Evolutionary conservation across 2,888 invertebrate species (phyloP), one percentile per base, ranked within the genome.

Genomic region (Harmothoe impar): DNA sequence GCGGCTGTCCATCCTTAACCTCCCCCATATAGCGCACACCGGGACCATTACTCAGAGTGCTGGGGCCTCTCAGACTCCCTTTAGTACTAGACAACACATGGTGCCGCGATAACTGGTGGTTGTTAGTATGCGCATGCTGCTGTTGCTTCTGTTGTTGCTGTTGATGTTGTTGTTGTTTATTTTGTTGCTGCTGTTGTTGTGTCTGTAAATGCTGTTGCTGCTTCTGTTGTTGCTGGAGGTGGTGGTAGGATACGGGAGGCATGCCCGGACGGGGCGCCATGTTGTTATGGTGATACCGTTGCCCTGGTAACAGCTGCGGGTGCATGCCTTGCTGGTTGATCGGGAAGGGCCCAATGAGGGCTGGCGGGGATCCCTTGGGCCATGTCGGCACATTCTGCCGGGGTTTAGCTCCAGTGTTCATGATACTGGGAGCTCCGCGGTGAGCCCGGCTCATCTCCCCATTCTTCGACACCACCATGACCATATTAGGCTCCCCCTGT

Each of bases 381-480:
- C 29, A 7, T 17, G 43, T 43, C 43, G 43, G 3, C 25, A 25
- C 56, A 52, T 54, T 54, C 31, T 17, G 86, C 29, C 56, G 1
- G 1, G 17, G 86, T 31, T 86, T 86, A 0, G 3, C 23, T 10
- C 51, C 23, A 7, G 43, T 7, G n/a, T 20, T 25, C 86, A 86
- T 86, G 33, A 54, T 54, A 5, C 86, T 54, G 5, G 86, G 86
- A 20, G 25, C 86, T 25, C 86, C 54, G 29, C 86, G 86, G 56
- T 56, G 10, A 1, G 86, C 25, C 0, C 86, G 52, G 25, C 51
- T 33, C n/a, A 86, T 86, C 15, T 52, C 86, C 12, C 86, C 86
- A 25, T 54, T 86, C 86, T 86, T 86, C 5, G 86, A 86, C 25
- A 86, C 86, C 0, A 86, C 86, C 86, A 86, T 86, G 25, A 86